Evolutionary conservation across 2,113 vertebrate genomes (phyloP).

Genomic region (Forbesichthys papilliferus): DNA sequence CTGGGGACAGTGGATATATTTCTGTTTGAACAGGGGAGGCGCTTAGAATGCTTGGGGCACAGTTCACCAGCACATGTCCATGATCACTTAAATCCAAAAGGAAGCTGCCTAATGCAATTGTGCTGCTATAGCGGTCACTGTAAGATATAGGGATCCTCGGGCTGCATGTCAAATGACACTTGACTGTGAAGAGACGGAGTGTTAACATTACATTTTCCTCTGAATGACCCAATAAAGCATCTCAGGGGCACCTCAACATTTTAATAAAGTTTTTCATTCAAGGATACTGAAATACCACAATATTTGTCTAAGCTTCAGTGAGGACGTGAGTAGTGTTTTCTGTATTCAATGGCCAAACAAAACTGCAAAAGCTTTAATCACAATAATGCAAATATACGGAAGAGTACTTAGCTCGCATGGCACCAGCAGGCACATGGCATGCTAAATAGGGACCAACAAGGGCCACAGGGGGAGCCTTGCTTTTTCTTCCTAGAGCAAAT

Average conservation of each 20-base stretch:
- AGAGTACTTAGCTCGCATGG: slow-evolving; percentile 62
- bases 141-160: slow-evolving; percentile 22
- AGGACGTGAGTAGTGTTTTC: slow-evolving; percentile 71
- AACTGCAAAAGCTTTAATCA: slow-evolving; percentile 73
- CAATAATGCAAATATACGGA: slow-evolving; percentile 77
- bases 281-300: slow-evolving; percentile 58
- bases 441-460: slow-evolving; percentile 66
- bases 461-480: slow-evolving; percentile 56
- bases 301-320: slow-evolving; percentile 64
- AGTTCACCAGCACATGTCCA: slow-evolving; percentile 27
- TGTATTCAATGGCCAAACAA: slow-evolving; percentile 73
- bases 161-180: slow-evolving; percentile 31
- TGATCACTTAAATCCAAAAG: slow-evolving; percentile 19
- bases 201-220: slow-evolving; percentile 41
- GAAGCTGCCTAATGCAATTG: slow-evolving; percentile 26
- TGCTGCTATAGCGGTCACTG: slow-evolving; percentile 26
- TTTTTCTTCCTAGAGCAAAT: slow-evolving; percentile 74
- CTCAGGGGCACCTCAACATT: slow-evolving; percentile 32
- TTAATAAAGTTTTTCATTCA: slow-evolving; percentile 38
- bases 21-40: slow-evolving; percentile 40
- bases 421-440: slow-evolving; percentile 50
- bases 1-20: slow-evolving; percentile 52
- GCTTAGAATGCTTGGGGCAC: slow-evolving; percentile 42
- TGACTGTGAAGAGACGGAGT: slow-evolving; percentile 44
- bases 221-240: slow-evolving; percentile 42